A percentile compares a stretch with the other conserved stretches of the same genome.
Conservation (phyloP, 2,797 vertebrate species). For the Centropyge bicolor region DNA sequence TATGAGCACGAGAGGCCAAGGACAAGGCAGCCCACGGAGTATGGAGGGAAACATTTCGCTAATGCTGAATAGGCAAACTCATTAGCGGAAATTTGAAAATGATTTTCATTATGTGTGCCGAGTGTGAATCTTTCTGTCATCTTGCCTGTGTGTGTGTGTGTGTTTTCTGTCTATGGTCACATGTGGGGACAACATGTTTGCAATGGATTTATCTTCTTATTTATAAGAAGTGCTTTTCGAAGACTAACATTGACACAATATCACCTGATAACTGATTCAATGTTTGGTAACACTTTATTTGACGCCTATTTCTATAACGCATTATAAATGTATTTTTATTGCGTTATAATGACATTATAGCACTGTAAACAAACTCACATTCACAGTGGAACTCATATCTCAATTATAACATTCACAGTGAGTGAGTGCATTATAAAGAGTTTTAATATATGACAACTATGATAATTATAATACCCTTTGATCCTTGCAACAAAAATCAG, state of each 20-base stretch:
- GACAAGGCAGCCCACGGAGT: constrained; percentile 17
- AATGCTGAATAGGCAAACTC: constrained; percentile 23
- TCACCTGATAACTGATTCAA: no score
- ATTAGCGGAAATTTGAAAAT: constrained; percentile 19
- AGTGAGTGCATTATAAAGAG: no score
- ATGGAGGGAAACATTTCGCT: constrained; percentile 18
- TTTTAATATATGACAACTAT: no score
- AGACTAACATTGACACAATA: not conserved
- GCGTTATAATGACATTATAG: no score
- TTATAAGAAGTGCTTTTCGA: not conserved
- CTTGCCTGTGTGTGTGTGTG: not conserved
- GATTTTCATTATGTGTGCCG: constrained; percentile 2
- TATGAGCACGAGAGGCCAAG: constrained; percentile 27
- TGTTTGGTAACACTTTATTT: no score
- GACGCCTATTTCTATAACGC: no score
- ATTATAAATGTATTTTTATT: no score
- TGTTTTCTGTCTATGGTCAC: not conserved
- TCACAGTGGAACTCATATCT: no score
- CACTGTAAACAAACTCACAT: no score
- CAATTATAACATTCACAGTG: no score
- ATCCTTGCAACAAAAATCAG: no score
- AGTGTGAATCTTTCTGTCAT: constrained; percentile 1
- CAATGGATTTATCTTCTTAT: not conserved
- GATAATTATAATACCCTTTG: no score
- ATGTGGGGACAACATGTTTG: not conserved